phyloP scores from a whole-genome alignment of 2,888 invertebrate genomes.

The Aphodius sticticus region DNA sequence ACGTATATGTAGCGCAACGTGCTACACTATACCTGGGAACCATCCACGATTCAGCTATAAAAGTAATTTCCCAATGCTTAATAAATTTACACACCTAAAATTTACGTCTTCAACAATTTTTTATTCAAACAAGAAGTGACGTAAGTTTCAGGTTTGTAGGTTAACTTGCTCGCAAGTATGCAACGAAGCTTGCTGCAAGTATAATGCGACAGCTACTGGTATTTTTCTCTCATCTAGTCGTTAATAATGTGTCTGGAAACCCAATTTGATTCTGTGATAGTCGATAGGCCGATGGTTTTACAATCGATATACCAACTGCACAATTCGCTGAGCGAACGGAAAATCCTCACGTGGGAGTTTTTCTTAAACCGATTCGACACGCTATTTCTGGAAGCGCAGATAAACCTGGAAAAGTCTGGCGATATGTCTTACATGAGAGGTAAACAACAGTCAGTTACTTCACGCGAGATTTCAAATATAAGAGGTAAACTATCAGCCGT shows the following conservation, averaged over 20 bases:
- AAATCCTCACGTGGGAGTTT: constrained; percentile 96
- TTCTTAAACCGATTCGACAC: constrained; percentile 96
- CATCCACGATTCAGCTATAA: constrained; percentile 87
- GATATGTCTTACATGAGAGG: constrained; percentile 86
- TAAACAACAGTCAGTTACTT: constrained; percentile 51
- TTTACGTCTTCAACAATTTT: too few species aligned
- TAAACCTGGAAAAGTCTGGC: constrained; percentile 84
- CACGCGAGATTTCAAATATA: neutral
- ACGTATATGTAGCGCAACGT: constrained; percentile 93
- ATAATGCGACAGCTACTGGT: constrained; percentile 19
- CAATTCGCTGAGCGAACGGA: constrained; percentile 89
- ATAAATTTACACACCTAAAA: too few species aligned
- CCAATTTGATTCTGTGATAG: constrained; percentile 97
- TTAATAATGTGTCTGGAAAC: constrained; percentile 94
- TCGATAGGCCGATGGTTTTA: constrained; percentile 95
- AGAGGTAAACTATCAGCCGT: neutral
- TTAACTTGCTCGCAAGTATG: constrained; percentile 8
- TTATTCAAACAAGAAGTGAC: neutral
- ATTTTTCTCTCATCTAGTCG: constrained; percentile 63
- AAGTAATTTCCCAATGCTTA: constrained; percentile 63
- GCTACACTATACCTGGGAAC: constrained; percentile 93
- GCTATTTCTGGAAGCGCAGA: constrained; percentile 94
- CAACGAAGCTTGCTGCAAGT: neutral
- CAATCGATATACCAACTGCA: constrained; percentile 95
- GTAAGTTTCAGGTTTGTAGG: neutral